Evolutionary conservation across 2,888 invertebrate genomes (phyloP), one percentile per base, ranked within the genome.

Genomic region (Cylloceria caligata): DNA sequence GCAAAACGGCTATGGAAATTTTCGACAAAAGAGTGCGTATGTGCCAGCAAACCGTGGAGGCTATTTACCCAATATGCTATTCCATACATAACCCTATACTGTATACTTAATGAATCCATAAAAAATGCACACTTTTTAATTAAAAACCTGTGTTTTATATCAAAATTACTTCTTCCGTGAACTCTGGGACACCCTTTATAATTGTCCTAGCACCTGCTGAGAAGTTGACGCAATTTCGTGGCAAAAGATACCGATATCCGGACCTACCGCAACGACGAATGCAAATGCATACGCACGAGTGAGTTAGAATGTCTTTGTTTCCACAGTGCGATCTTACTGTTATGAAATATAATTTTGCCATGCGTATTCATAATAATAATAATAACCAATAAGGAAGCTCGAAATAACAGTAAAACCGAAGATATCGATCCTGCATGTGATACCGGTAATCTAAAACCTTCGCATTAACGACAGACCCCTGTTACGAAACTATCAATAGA

Each of bases 401-500:
- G 45, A 36, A 57, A 42, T 60, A 68, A 76, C 47, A 24, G 60
- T 68, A 76, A 45, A 49, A 34, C n/a, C 57, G 68, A 68, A 67
- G 60, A 68, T 68, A 11, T 62, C 19, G 34, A 49, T 30, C 6
- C 42, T 21, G 30, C 36, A 39, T 78, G 65, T 30, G 13, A 65
- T 65, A 45, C 45, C 30, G 55, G 36, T 65, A 27, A 64, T 42
- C 36, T 47, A 45, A 47, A 62, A 42, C 39, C 62, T 69, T 62
- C 16, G 7, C 39, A 30, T 39, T 65, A 65, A 78, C 64, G 71
- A 45, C 7, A 11, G 34, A 55, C 78, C 55, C 55, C 71, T 71
- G 64, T 65, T 65, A 71, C 71, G 45, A 71, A 64, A 71, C 47
- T 42, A 55, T 65, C 65, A 69, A 52, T 49, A 64, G 71, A 34